Percentiles rank a stretch among this genome's conserved stretches.
phyloP scores from a whole-genome alignment of 2,888 invertebrate species.

The Xestia rhomboidea region DNA sequence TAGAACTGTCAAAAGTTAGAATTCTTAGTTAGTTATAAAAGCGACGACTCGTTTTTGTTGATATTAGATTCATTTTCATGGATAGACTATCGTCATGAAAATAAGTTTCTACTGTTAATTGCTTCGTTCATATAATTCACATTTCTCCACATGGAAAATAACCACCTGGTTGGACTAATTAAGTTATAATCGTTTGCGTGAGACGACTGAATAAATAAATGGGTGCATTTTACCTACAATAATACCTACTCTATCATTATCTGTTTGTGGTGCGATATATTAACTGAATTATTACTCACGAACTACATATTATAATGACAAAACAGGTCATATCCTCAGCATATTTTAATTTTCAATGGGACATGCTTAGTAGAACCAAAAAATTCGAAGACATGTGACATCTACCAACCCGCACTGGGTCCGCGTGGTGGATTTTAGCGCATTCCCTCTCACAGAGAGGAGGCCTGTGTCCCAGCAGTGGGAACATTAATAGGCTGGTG shows the following conservation, averaged over 20 bases:
- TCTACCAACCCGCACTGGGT: too few relatives aligned
- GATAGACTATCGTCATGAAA: not conserved
- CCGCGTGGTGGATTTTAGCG: too few relatives aligned
- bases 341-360: too few relatives aligned
- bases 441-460: too few relatives aligned
- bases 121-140: not conserved
- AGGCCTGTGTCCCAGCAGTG: too few relatives aligned
- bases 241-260: not conserved
- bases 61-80: not conserved
- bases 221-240: constrained; percentile 18
- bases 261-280: not conserved
- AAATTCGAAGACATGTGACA: too few relatives aligned
- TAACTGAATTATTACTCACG: not conserved
- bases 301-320: not conserved
- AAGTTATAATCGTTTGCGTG: constrained; percentile 35
- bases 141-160: constrained; percentile 2
- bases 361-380: too few relatives aligned
- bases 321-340: not conserved
- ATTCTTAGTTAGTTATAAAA: not conserved
- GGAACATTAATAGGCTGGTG: too few relatives aligned
- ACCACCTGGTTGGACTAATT: constrained; percentile 4
- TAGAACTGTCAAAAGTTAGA: too few relatives aligned
- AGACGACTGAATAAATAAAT: constrained; percentile 36
- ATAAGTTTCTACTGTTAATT: not conserved
- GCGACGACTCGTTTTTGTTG: too few relatives aligned